Percentiles rank a stretch among this genome's conserved stretches.
Conservation (phyloP, 2,113 vertebrate genomes). For the Cyrtonyx montezumae region DNA sequence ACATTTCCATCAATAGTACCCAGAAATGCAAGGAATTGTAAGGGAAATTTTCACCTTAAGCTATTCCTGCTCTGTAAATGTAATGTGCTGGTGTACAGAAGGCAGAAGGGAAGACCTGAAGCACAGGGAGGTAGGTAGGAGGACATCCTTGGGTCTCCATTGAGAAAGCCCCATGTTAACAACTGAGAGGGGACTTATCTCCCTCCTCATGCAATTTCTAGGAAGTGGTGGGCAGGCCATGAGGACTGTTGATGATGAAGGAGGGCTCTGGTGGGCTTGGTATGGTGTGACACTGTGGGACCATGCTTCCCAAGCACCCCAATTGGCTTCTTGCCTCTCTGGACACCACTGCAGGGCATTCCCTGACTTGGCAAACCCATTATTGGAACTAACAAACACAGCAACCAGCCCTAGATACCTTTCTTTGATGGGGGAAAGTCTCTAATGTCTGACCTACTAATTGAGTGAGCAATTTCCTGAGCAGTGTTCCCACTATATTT, state of each 20-base stretch:
- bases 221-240: not conserved
- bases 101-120: not conserved
- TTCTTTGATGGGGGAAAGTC: not conserved
- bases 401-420: not conserved
- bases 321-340: not conserved
- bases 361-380: not conserved
- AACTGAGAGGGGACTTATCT: not conserved
- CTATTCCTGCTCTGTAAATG: not conserved
- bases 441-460: not conserved
- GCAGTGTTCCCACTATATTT: not conserved
- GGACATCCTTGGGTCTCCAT: not conserved
- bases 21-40: not conserved
- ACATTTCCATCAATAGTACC: not conserved
- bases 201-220: not conserved
- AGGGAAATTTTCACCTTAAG: not conserved
- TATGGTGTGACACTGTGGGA: not conserved
- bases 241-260: not conserved
- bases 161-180: not conserved
- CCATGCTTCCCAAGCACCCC: not conserved
- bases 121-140: not conserved
- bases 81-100: not conserved
- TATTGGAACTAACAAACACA: not conserved
- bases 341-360: no score
- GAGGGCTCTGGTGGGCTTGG: not conserved
- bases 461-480: not conserved